These are phyloP conservation scores for Stichopus chloronotus DNA, from an alignment of 35 echinoderm and acorn worm species.

Conservation along the genomic window DNA sequence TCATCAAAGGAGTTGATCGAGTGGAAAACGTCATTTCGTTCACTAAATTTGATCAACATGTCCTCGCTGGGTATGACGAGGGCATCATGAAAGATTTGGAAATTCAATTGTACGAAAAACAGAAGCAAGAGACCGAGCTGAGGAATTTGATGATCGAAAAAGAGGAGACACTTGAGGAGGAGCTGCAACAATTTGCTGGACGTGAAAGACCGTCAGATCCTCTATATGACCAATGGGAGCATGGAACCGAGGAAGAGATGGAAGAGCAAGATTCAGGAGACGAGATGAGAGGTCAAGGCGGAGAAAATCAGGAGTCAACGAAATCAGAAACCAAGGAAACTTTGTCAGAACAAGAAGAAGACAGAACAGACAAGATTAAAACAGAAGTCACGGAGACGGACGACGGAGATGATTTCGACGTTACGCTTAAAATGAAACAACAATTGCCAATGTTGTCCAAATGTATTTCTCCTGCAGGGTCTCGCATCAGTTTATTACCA, in stretches of 20 bases:
- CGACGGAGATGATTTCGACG: no score
- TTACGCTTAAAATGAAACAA: no score
- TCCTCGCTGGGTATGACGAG: background rate
- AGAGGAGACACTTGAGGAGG: background rate
- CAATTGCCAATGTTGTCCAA: background rate
- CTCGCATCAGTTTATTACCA: background rate
- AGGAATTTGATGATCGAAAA: background rate
- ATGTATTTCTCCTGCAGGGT: background rate
- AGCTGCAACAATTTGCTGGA: no score
- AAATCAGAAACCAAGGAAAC: background rate
- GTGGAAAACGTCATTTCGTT: background rate
- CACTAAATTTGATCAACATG: background rate
- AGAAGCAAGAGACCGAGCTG: background rate
- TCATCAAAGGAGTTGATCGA: background rate
- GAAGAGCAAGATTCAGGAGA: background rate
- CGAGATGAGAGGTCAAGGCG: background rate
- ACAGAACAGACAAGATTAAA: background rate
- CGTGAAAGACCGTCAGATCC: background rate
- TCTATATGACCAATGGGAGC: background rate
- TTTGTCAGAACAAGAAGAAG: background rate
- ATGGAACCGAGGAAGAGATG: background rate
- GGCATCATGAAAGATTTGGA: background rate
- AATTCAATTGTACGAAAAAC: background rate
- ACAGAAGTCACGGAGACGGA: background rate
- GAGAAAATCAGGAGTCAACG: background rate